phyloP scores from a whole-genome alignment of 2,888 invertebrate species.

The Cheiracanthium punctorium region DNA sequence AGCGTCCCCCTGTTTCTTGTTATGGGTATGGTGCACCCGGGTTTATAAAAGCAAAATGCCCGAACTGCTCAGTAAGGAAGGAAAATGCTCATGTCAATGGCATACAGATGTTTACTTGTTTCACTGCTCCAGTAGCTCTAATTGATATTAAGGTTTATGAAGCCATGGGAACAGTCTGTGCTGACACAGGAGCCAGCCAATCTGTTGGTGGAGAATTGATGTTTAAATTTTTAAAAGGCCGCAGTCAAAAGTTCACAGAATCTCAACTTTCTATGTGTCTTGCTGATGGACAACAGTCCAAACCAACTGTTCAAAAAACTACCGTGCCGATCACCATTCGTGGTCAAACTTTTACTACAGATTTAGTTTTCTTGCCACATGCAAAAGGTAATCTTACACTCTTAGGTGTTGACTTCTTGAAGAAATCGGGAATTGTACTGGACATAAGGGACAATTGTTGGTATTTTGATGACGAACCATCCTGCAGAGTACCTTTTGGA shows the following conservation, averaged over 20 bases:
- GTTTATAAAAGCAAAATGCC: slow-evolving; percentile 16
- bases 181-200: neutral
- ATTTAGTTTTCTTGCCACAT: slow-evolving; percentile 14
- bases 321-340: neutral
- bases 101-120: slow-evolving; percentile 12
- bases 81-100: neutral
- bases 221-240: slow-evolving; percentile 1
- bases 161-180: neutral
- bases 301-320: slow-evolving; percentile 1
- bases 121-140: neutral
- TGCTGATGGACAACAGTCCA: neutral
- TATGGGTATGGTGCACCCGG: neutral
- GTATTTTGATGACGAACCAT: slow-evolving; percentile 13
- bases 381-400: slow-evolving; percentile 4
- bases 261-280: neutral
- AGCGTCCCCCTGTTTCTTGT: neutral
- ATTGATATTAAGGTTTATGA: neutral
- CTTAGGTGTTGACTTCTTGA: neutral
- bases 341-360: neutral
- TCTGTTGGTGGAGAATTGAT: neutral
- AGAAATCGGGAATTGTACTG: slow-evolving; percentile 12
- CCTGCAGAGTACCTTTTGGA: neutral
- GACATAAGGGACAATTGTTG: neutral
- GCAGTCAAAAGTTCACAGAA: neutral
- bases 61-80: neutral